Evolutionary conservation across 2,113 vertebrate species (phyloP).

Genomic region (Paracanthobrama guichenoti): DNA sequence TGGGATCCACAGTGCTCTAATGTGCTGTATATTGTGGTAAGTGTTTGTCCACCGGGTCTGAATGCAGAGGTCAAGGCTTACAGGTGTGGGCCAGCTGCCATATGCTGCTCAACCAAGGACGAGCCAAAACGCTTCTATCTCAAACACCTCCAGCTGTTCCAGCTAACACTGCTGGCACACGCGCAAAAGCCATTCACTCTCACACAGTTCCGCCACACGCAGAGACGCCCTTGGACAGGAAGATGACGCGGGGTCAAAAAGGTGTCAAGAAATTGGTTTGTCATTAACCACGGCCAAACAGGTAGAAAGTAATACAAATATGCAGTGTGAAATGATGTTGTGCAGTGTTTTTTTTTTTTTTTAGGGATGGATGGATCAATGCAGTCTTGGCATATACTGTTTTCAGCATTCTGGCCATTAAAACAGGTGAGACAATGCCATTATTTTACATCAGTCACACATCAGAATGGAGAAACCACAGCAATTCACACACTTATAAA

Average conservation of each 20-base stretch:
- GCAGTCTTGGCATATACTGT: not conserved
- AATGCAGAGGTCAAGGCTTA: slow-evolving; percentile 45
- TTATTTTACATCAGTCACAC: slow-evolving; percentile 50
- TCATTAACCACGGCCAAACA: slow-evolving; percentile 31
- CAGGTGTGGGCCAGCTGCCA: slow-evolving; percentile 57
- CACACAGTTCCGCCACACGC: not conserved
- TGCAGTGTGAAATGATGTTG: not conserved
- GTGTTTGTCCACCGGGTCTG: slow-evolving; percentile 36
- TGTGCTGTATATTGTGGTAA: slow-evolving; percentile 7
- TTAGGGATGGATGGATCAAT: not conserved
- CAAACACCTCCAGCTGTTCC: slow-evolving; percentile 64
- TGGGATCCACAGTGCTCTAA: not conserved
- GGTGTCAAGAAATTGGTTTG: slow-evolving; percentile 10
- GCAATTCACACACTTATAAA: slow-evolving; percentile 57
- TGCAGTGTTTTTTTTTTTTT: too few species aligned
- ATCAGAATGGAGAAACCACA: slow-evolving; percentile 44
- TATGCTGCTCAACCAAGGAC: slow-evolving; percentile 47
- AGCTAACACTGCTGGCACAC: slow-evolving; percentile 63
- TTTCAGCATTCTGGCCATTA: slow-evolving; percentile 41
- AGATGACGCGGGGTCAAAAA: slow-evolving; percentile 42
- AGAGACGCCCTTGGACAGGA: slow-evolving; percentile 34
- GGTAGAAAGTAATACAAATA: slow-evolving; percentile 36
- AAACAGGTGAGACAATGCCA: slow-evolving; percentile 52
- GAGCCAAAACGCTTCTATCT: slow-evolving; percentile 56
- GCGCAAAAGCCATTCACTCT: slow-evolving; percentile 21